Evolutionary conservation across 30 jellyfish, hydroid and myxozoan genomes (phyloP), one percentile per base, ranked within the genome.

Genomic region (Chrysaora quinquecirrha): DNA sequence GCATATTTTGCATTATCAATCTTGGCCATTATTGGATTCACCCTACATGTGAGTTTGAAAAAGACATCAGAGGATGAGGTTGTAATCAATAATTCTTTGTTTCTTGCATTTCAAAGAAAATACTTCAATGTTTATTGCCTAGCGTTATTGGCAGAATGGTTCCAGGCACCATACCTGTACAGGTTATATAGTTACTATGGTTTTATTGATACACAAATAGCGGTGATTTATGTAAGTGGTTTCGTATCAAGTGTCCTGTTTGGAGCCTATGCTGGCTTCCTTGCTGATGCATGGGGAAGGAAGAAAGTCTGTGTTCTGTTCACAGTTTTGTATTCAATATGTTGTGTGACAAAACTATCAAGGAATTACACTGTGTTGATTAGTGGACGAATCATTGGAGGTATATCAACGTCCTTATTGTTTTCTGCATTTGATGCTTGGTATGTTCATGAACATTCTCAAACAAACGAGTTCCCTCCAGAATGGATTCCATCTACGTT

Each of bases 81-180:
- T 66, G 77, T 72, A 4, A 80, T 93, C 88, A 93, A 86, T 75
- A 93, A 93, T 69, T 91, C 97, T 4, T 87, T 88, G 24, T 93
- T 93, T 58, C 84, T 93, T 35, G 83, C 68, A 1, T 93, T 93
- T 64, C 98, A 93, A 76, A 50, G 73, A 21, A 80, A 34, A 28
- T 94, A 94, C 48, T 89, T 94, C 70, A 20, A 54, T n/a, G 93
- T 89, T 22, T 94, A 94, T 48, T 88, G 73, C 83, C 93, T 89
- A 4, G 99, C 99, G 46, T 52, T 94, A 75, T 38, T 84, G n/a
- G 99, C 99, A 19, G 99, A 94, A 66, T 94, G 99, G 99, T 93
- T 94, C 14, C 99, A 94, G 78, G 99, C 98, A 7, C 99, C 99
- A 1, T 94, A 94, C 70, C 71, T 94, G 25, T 94, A 83, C 60